phyloP scores from a whole-genome alignment of 2,888 invertebrate genomes.

The Phengaris alcon region DNA sequence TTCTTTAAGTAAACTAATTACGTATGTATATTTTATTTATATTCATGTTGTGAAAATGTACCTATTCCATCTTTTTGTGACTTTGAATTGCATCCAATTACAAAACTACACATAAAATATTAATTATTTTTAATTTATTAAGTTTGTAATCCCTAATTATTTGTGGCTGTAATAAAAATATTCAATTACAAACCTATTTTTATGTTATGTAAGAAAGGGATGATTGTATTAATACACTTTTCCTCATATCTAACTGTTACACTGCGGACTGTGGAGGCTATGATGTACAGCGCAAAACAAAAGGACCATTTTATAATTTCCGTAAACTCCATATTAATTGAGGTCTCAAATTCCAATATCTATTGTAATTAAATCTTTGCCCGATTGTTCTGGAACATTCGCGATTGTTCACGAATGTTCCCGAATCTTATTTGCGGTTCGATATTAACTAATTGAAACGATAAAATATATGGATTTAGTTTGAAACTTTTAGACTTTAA shows the following conservation, averaged over 20 bases:
- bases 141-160: too few species aligned
- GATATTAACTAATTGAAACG: slow-evolving; percentile 23
- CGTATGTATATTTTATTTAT: too few species aligned
- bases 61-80: too few species aligned
- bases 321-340: slow-evolving; percentile 13
- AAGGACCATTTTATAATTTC: neutral
- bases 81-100: too few species aligned
- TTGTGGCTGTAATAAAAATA: too few species aligned
- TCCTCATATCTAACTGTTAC: neutral
- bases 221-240: neutral
- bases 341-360: slow-evolving; percentile 12
- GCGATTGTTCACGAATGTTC: slow-evolving; percentile 3
- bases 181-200: too few species aligned
- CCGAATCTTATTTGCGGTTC: slow-evolving; percentile 2
- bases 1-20: too few species aligned
- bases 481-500: slow-evolving; percentile 13
- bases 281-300: neutral
- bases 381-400: neutral
- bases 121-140: too few species aligned
- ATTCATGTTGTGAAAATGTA: too few species aligned
- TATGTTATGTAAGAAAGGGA: neutral
- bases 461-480: slow-evolving; percentile 32
- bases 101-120: too few species aligned
- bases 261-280: neutral
- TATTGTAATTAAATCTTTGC: slow-evolving; percentile 1